These are phyloP conservation scores for Drosophila kuntzei DNA, from an alignment of 2,888 invertebrate genomes.

Conservation along the genomic window DNA sequence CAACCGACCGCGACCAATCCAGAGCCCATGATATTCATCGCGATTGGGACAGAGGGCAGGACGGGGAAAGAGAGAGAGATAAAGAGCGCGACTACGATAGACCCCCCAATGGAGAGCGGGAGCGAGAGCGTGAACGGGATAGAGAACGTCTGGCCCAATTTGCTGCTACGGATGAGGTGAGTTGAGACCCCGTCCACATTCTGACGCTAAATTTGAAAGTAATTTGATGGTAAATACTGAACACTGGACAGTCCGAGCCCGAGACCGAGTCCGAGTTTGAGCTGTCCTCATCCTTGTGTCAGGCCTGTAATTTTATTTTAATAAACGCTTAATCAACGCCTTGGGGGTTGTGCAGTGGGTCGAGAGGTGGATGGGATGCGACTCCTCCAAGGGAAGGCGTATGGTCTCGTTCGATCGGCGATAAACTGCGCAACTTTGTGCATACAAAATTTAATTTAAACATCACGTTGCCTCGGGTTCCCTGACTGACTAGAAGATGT, in stretches of 20 bases:
- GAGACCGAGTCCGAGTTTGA: neutral
- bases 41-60: conserved; percentile 17
- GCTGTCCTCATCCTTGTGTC: neutral
- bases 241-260: conserved; percentile 3
- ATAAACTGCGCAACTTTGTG: conserved; percentile 56
- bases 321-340: conserved; percentile 63
- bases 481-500: conserved; percentile 10
- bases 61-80: conserved; percentile 24
- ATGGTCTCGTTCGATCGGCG: conserved; percentile 45
- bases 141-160: conserved; percentile 44
- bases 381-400: neutral
- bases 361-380: neutral
- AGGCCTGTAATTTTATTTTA: conserved; percentile 46
- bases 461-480: conserved; percentile 26
- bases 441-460: conserved; percentile 57
- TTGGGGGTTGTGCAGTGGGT: neutral
- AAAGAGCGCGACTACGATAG: conserved; percentile 26
- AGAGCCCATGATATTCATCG: conserved; percentile 33
- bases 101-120: conserved; percentile 10
- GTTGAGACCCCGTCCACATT: conserved; percentile 23
- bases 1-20: conserved; percentile 40
- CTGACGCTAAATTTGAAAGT: conserved; percentile 50
- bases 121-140: conserved; percentile 31
- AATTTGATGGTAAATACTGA: conserved; percentile 53
- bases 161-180: conserved; percentile 70